A percentile compares a stretch with the other conserved stretches of the same genome.
Conservation (phyloP, 2,113 vertebrate species). For the Aleadryas rufinucha region DNA sequence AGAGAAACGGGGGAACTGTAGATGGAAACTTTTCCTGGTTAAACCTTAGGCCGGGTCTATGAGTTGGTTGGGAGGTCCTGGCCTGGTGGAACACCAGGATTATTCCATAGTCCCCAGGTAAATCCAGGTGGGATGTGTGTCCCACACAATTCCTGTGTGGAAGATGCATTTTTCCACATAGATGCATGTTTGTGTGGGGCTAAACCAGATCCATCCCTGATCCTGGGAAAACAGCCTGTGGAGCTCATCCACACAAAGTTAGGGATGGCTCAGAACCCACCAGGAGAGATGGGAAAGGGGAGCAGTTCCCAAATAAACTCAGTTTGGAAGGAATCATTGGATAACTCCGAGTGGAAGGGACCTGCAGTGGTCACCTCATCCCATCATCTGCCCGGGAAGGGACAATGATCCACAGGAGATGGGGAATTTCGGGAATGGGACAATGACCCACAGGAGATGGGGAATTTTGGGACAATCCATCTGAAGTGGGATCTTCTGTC, state of each 20-base stretch:
- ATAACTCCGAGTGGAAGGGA: background rate
- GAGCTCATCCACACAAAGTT: background rate
- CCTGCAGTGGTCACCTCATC: fast-evolving
- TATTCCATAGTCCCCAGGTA: fast-evolving
- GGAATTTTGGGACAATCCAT: background rate
- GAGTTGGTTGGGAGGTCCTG: background rate
- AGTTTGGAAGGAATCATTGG: fast-evolving
- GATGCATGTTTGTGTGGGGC: fast-evolving
- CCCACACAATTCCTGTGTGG: background rate
- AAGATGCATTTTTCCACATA: background rate
- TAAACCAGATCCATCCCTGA: background rate
- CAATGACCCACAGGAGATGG: no score
- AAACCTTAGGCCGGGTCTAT: background rate
- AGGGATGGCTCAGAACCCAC: background rate
- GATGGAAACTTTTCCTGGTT: background rate
- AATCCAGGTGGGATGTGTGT: background rate
- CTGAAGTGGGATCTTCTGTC: no score
- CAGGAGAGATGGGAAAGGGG: background rate
- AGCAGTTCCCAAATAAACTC: background rate
- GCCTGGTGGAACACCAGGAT: background rate
- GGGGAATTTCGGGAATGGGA: no score
- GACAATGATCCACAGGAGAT: no score
- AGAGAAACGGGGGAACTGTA: background rate
- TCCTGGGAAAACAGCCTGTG: background rate
- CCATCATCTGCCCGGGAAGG: background rate